These are phyloP conservation scores for Toxotes chatareus DNA, from an alignment of 2,113 vertebrate species.

Conservation along the genomic window DNA sequence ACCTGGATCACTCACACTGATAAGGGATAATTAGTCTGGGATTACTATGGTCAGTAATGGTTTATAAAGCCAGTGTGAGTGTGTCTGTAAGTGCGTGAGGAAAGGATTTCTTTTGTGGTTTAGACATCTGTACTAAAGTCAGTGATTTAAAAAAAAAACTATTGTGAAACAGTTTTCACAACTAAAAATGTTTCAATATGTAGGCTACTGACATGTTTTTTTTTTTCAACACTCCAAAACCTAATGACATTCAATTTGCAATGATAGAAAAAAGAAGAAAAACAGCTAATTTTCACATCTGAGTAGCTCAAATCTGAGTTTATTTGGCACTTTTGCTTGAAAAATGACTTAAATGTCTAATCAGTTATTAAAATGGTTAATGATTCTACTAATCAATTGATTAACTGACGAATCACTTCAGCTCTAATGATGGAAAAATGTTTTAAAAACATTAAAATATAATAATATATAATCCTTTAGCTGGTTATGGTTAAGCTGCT, in stretches of 20 bases:
- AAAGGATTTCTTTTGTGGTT: background rate
- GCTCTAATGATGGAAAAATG: background rate
- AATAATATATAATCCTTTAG: background rate
- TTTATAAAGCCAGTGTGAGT: slow-evolving; percentile 30
- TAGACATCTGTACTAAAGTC: background rate
- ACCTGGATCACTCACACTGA: slow-evolving; percentile 66
- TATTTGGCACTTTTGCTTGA: background rate
- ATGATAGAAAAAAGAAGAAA: background rate
- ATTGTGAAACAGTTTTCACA: background rate
- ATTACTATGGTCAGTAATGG: slow-evolving; percentile 40
- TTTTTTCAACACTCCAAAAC: background rate
- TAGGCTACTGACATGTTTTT: background rate
- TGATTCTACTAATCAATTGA: background rate
- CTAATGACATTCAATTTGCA: background rate
- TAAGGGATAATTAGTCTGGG: slow-evolving; percentile 60
- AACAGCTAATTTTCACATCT: background rate
- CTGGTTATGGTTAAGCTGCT: background rate
- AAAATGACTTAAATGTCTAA: background rate
- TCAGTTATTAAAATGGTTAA: background rate
- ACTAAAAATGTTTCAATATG: background rate
- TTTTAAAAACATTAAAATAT: too few species aligned
- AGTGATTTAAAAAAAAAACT: background rate
- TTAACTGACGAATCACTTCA: background rate
- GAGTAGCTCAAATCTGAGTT: background rate
- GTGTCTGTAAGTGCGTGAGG: background rate